A percentile compares a stretch with the other conserved stretches of the same genome.
These are phyloP conservation scores for Poecilia latipinna DNA, from an alignment of 2,113 vertebrate species.

Conservation along the genomic window DNA sequence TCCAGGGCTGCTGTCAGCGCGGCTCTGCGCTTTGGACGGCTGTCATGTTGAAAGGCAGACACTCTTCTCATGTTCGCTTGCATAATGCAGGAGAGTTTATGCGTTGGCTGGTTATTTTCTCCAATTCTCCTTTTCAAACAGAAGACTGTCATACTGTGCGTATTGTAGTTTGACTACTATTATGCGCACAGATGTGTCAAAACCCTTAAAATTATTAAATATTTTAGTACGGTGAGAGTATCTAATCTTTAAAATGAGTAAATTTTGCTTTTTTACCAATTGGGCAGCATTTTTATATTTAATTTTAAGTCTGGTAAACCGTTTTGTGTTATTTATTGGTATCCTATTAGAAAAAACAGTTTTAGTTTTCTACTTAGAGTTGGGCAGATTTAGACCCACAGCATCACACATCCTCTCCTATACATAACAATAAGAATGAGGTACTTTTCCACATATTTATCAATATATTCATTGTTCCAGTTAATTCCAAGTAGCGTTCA, in stretches of 20 bases:
- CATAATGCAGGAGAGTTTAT: neutral
- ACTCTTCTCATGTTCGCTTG: neutral
- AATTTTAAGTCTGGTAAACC: neutral
- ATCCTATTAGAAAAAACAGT: neutral
- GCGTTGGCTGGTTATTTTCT: neutral
- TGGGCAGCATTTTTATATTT: too few species aligned
- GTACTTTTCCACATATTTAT: neutral
- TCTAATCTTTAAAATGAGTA: too few species aligned
- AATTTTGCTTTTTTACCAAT: too few species aligned
- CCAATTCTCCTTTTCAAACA: neutral
- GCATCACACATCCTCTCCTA: neutral
- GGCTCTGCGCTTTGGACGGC: neutral
- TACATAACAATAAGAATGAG: neutral
- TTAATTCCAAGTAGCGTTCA: neutral
- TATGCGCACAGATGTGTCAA: neutral
- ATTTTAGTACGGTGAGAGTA: neutral
- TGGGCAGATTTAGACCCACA: neutral
- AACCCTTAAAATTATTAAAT: neutral
- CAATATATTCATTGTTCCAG: neutral
- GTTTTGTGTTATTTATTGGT: neutral
- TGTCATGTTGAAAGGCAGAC: neutral
- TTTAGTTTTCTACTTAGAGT: neutral
- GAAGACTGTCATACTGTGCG: neutral
- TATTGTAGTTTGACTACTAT: neutral
- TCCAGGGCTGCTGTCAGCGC: neutral